These are phyloP conservation scores for Lasioglossum malachurum DNA, from an alignment of 2,888 invertebrate species.

Conservation along the genomic window DNA sequence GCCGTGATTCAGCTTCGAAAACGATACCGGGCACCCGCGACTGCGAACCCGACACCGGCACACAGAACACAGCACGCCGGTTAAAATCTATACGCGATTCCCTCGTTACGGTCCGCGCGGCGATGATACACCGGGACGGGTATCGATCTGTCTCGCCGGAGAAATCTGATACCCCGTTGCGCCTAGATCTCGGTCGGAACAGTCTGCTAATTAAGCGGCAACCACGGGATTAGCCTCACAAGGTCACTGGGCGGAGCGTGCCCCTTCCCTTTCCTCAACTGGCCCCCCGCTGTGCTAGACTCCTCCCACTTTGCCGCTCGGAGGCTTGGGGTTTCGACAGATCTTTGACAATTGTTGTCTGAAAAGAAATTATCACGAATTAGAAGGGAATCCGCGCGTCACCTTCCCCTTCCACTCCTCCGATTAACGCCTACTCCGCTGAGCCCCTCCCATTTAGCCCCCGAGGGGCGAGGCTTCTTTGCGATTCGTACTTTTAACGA, in stretches of 20 bases:
- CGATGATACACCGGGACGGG: constrained; percentile 26
- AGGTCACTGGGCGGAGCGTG: not conserved
- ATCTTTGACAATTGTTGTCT: not conserved
- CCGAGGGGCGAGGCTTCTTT: not conserved
- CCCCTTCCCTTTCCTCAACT: not conserved
- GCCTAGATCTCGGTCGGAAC: constrained; percentile 28
- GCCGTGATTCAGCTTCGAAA: constrained; percentile 53
- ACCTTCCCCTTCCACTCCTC: not conserved
- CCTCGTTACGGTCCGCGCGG: constrained; percentile 22
- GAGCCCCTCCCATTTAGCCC: not conserved
- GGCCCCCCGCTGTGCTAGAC: not conserved
- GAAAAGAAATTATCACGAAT: not conserved
- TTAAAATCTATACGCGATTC: constrained; percentile 51
- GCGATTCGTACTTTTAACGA: not conserved
- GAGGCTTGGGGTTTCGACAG: not conserved
- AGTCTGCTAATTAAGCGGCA: not conserved
- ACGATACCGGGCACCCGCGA: constrained; percentile 49
- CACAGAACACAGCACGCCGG: not conserved
- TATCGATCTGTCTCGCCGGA: constrained; percentile 39
- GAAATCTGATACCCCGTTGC: constrained; percentile 33
- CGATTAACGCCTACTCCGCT: not conserved
- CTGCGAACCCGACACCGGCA: constrained; percentile 57
- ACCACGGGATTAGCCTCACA: not conserved
- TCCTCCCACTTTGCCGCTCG: not conserved
- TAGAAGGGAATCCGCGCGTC: no score